Evolutionary conservation across 2,888 invertebrate genomes (phyloP).

Genomic region (Dioctria linearis): DNA sequence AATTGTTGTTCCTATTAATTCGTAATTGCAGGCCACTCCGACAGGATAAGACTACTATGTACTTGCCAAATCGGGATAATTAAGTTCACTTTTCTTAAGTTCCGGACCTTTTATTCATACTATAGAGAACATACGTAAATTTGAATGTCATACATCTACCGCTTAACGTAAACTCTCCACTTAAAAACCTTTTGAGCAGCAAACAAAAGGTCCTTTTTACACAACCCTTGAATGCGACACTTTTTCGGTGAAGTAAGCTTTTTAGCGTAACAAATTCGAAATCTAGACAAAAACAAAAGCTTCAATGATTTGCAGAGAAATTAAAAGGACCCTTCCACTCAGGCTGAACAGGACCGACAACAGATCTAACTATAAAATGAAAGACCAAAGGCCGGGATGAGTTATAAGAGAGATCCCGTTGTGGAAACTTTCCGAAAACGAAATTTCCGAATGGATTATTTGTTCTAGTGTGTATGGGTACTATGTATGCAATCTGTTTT

Average conservation of each 20-base stretch:
- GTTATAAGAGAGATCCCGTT: neutral
- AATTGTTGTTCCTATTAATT: conserved; percentile 1
- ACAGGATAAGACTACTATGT: conserved; percentile 55
- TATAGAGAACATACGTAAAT: conserved; percentile 7
- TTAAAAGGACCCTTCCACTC: conserved; percentile 36
- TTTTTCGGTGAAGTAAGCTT: conserved; percentile 48
- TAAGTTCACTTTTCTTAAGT: conserved; percentile 57
- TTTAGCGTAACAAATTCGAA: conserved; percentile 45
- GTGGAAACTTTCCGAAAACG: conserved; percentile 28
- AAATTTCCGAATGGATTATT: conserved; percentile 8
- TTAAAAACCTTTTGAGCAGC: conserved; percentile 39
- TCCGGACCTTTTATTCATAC: conserved; percentile 23
- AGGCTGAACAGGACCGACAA: neutral
- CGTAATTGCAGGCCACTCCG: conserved; percentile 8
- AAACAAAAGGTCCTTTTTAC: conserved; percentile 41
- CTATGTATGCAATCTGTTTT: conserved; percentile 14
- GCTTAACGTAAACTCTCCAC: conserved; percentile 24
- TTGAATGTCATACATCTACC: conserved; percentile 31
- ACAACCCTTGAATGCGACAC: conserved; percentile 38
- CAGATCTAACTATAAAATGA: neutral
- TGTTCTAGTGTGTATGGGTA: neutral
- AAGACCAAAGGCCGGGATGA: neutral
- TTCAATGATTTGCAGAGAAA: conserved; percentile 44
- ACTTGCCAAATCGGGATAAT: conserved; percentile 57
- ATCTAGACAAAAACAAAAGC: conserved; percentile 45